Percentiles rank a stretch among this genome's conserved stretches.
Evolutionary conservation across 1,140 invertebrate species (phyloP).

Genomic region (Bombus haemorrhoidalis): DNA sequence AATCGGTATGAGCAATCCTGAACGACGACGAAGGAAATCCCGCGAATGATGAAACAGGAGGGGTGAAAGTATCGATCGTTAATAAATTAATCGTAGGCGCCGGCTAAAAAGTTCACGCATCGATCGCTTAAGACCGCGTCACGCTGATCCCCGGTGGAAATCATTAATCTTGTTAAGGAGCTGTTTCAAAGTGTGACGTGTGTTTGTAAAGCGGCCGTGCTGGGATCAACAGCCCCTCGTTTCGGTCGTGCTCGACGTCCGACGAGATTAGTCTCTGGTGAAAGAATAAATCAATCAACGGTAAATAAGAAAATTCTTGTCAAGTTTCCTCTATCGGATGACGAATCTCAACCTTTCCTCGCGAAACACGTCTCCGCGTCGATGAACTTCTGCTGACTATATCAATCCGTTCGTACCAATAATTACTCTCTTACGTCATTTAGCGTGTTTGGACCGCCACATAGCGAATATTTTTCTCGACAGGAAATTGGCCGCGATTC

Average conservation of each 20-base stretch:
- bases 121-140: neutral
- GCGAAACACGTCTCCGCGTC: neutral
- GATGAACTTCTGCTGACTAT: neutral
- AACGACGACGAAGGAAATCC: neutral
- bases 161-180: slow-evolving; percentile 44
- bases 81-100: slow-evolving; percentile 6
- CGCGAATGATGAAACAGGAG: neutral
- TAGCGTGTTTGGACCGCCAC: too few species aligned
- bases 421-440: too few species aligned
- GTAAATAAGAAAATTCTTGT: neutral
- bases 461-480: too few species aligned
- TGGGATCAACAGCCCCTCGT: slow-evolving; percentile 23
- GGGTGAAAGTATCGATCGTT: neutral
- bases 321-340: neutral
- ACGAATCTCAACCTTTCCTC: neutral
- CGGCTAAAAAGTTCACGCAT: slow-evolving; percentile 15
- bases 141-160: neutral
- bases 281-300: slow-evolving; percentile 12
- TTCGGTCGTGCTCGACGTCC: neutral
- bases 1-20: too few species aligned
- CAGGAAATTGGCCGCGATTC: too few species aligned
- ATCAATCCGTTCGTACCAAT: neutral
- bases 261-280: neutral
- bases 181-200: slow-evolving; percentile 9
- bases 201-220: slow-evolving; percentile 12